Base-by-base conservation (phyloP, 30 jellyfish, hydroid and myxozoan genomes). In the Mastigias papua region DNA sequence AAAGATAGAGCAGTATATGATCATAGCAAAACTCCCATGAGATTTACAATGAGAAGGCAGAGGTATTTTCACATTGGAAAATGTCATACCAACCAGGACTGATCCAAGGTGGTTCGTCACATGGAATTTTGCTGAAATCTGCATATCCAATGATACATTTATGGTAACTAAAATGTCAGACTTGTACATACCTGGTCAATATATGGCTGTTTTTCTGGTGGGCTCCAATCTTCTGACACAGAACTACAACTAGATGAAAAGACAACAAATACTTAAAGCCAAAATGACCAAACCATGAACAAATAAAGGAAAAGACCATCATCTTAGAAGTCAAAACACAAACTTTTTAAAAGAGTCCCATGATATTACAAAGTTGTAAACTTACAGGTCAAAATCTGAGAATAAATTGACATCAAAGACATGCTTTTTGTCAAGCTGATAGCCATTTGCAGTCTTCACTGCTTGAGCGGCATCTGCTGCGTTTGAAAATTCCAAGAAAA, bases 381-480 rank as follows among this genome's bases (percentile, higher is more conserved):
- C 97, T 93, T 77, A 93, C 99, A 86, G 66, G 20, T 86, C 96
- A 77, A 95, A 95, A 90, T 95, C 99, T 2, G 96, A 77, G 64
- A 95, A 95, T n/a, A 96, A 90, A 87, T 86, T 95, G 31, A 95
- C 99, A 71, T 74, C 96, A 81, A 95, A 95, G 1, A 97, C 54
- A 64, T 95, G 99, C 76, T 90, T 95, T 69, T 95, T 95, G 86
- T 95, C 99, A 50, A 95, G 91, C 42, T 91, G 92, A 61, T 88
- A 95, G 22, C 99, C 99, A 76, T 86, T 80, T 19, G 99, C 99
- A n/a, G 97, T 95, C 67, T 95, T 95, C 42, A 90, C 92, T 15
- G 99, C 99, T 46, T 95, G 93, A 20, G 95, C 91, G 0, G 99
- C 99, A 90, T 95, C 98, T 42, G 78, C 67, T 13, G 99, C 87